Conservation (phyloP, 2,113 vertebrate species). For the Haplochromis vanheusdeni region DNA sequence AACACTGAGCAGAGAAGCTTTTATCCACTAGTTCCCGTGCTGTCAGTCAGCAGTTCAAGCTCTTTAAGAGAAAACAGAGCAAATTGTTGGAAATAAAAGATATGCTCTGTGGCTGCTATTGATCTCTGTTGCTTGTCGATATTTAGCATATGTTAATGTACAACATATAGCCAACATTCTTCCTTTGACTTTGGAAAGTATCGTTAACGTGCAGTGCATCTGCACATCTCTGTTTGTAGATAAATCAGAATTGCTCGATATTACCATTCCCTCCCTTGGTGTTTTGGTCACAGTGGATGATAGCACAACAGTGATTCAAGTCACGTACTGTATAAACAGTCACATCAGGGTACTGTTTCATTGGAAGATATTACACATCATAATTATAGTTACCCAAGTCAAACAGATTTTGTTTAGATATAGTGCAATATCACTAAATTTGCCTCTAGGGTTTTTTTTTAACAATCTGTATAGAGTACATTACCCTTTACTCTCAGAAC, state of each 20-base stretch:
- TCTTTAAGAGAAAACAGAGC: neutral
- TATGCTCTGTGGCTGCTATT: neutral
- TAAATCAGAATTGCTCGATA: neutral
- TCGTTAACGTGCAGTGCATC: neutral
- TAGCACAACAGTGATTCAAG: neutral
- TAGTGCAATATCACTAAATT: neutral
- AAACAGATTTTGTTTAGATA: neutral
- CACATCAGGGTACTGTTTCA: neutral
- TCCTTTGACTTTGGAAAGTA: neutral
- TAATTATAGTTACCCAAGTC: neutral
- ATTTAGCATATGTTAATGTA: neutral
- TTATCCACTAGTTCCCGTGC: neutral
- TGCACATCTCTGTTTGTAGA: neutral
- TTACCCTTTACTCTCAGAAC: neutral
- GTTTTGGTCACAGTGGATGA: constrained; percentile 19
- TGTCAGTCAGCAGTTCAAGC: neutral
- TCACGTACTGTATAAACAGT: neutral
- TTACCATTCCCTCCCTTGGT: neutral
- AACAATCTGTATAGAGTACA: neutral
- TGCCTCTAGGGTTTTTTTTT: neutral
- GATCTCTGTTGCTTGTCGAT: neutral
- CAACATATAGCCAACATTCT: neutral
- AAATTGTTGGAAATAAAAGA: neutral
- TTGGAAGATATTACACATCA: neutral
- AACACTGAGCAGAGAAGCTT: neutral